Base-by-base conservation (phyloP, 2,888 invertebrate species). In the Blastobasis adustella region DNA sequence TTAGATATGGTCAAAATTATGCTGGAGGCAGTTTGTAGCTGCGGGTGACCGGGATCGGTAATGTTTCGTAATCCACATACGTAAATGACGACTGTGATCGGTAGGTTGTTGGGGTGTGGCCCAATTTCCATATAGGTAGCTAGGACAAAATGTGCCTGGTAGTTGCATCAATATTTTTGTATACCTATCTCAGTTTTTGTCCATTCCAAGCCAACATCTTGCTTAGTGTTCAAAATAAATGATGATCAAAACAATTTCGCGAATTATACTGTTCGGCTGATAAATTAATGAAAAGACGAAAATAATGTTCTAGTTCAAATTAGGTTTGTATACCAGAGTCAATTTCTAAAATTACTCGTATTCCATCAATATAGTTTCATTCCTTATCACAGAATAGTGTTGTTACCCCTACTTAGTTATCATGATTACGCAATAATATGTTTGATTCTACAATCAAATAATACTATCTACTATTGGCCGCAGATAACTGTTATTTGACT, bases 41-140 rank as follows among this genome's bases (percentile, higher is more conserved):
- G 23, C 3, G 23, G 23, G 23, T 23, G 23, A 23, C 23, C 23
- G 23, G 52, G 51, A 42, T 10, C 37, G 46, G 52, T 39, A 23
- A 23, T 23, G 23, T 39, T 49, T 23, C 43, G 44, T 54, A 23
- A 23, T 23, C 23, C 23, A 23, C 40, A 52, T 48, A 51, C 53
- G 50, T 56, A 41, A 41, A 6, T 9, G 9, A 4, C 41, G 8
- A 8, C 1, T 23, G 23, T 23, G 23, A 23, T 23, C 23, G 23
- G 23, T 23, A 1, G 23, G 23, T 23, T 23, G 23, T 23, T 23
- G 23, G 23, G 23, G 23, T 23, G 23, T 23, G 23, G 23, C 23
- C 23, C 1, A 23, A 23, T 23, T 23, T 23, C 23, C 23, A 23
- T 23, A 23, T 1, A 23, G 23, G 23, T 23, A 23, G 23, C 23